Base-by-base conservation (phyloP, 2,888 invertebrate genomes). In the Criorhina ranunculi region DNA sequence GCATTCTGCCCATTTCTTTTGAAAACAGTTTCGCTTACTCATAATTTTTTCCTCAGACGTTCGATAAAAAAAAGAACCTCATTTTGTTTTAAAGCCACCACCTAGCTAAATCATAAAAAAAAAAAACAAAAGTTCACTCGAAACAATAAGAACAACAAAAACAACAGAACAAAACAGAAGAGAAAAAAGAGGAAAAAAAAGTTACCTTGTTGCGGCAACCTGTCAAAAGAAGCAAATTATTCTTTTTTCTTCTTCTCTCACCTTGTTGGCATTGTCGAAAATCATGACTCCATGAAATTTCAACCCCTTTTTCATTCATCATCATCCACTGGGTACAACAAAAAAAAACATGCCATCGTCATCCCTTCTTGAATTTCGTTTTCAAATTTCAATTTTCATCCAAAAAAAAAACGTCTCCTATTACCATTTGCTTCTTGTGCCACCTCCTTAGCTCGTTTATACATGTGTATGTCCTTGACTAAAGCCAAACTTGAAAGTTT, bases 341-440 rank as follows among this genome's bases (percentile, higher is more conserved):
- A 17, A 6, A 29, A 55, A 59, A 73, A 55, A 44, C 55, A 55
- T 12, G 35, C 62, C 73, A 15, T 37, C 55, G 29, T 57, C 77
- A 33, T 60, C 40, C 72, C 66, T 42, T 44, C 35, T 42, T 44
- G 40, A 77, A 77, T 66, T 72, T 60, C 49, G 66, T 72, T 77
- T 82, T 66, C 53, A 82, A 77, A 82, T 82, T 82, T 82, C 82
- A 82, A 82, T 82, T 82, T 82, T 66, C 77, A n/a, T n/a, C 60
- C 24, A 24, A 24, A 24, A 60, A 77, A 77, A 77, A 29, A 37
- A n/a, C n/a, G 46, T 60, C 51, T 75, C 46, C 60, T 49, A 66
- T 57, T 72, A 49, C 35, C 57, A 64, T 59, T 64, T 59, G 29
- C 12, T 37, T 35, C 42, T 53, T 0, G 11, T 33, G 6, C 12